These are phyloP conservation scores for Sebastes dallii DNA, from an alignment of 2,797 vertebrate species.

Conservation along the genomic window DNA sequence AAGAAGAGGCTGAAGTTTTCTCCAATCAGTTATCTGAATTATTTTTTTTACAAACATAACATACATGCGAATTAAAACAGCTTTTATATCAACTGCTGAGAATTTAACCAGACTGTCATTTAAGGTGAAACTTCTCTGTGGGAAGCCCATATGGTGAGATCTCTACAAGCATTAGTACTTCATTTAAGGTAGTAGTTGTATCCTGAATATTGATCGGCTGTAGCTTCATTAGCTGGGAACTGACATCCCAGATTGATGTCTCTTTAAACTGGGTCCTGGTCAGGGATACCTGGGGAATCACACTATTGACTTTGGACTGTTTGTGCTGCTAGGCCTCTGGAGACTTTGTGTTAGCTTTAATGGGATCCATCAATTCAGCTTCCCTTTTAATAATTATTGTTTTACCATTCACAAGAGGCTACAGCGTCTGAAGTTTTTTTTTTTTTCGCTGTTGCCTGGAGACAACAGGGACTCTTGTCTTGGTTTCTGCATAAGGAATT, in stretches of 20 bases:
- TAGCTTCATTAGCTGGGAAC: conserved; percentile 90
- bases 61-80: background rate
- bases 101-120: conserved; percentile 1
- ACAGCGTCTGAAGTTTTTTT: conserved; percentile 45
- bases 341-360: conserved; percentile 83
- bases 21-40: background rate
- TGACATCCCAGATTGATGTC: conserved; percentile 91
- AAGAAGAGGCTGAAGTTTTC: background rate
- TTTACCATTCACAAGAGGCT: conserved; percentile 68
- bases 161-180: conserved; percentile 83
- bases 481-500: conserved; percentile 59
- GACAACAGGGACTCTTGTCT: conserved; percentile 53
- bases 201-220: conserved; percentile 89
- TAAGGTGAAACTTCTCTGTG: conserved; percentile 43
- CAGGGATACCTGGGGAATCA: conserved; percentile 86
- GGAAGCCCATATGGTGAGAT: conserved; percentile 60
- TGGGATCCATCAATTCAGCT: conserved; percentile 88
- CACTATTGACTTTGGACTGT: conserved; percentile 83
- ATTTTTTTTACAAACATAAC: background rate
- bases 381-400: conserved; percentile 84
- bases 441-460: conserved; percentile 27
- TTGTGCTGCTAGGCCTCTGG: conserved; percentile 79
- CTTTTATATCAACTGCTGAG: background rate
- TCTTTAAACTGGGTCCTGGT: conserved; percentile 87
- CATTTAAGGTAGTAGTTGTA: conserved; percentile 81